Evolutionary conservation across 2,888 invertebrate genomes (phyloP), one percentile per base, ranked within the genome.

Genomic region (Strigamia transsilvanica): DNA sequence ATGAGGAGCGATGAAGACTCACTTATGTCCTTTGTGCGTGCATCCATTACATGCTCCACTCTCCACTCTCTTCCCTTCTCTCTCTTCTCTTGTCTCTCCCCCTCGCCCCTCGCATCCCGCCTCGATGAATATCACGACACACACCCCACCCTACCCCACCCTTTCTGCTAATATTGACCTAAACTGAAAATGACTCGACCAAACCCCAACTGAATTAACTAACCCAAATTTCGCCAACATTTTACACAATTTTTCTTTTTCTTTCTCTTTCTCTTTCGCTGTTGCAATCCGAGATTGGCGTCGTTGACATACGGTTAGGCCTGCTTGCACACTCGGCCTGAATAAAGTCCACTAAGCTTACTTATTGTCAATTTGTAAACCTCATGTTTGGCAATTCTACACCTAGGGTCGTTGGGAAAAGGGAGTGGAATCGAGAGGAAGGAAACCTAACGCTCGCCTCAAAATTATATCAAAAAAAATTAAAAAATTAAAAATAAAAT

Each of bases 21-120:
- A 46, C 46, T 46, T 46, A 46, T 46, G 46, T 46, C 46, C 46
- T 46, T 46, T 46, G 46, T 46, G 46, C 46, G 46, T 46, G 46
- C 46, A 46, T 46, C 46, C 46, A 46, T 46, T 46, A 46, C 46
- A 46, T 46, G 46, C 46, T 46, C 46, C 46, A 46, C 46, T 46
- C 46, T 34, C 34, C 34, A n/a, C 41, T 41, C 41, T 41, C 41
- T 41, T 41, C 41, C 41, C 41, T n/a, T 41, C 41, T 41, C 41
- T 41, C 15, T 15, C n/a, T n/a, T n/a, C n/a, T n/a, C n/a, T n/a
- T n/a, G n/a, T n/a, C n/a, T n/a, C n/a, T n/a, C n/a, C n/a, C n/a
- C n/a, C n/a, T n/a, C 46, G 13, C 34, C n/a, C n/a, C n/a, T 34
- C 34, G 34, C 34, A 34, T 34, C 34, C 34, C 34, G 34, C 34